Base-by-base conservation (phyloP, 30 jellyfish, hydroid and myxozoan genomes). In the Turritopsis dohrnii region DNA sequence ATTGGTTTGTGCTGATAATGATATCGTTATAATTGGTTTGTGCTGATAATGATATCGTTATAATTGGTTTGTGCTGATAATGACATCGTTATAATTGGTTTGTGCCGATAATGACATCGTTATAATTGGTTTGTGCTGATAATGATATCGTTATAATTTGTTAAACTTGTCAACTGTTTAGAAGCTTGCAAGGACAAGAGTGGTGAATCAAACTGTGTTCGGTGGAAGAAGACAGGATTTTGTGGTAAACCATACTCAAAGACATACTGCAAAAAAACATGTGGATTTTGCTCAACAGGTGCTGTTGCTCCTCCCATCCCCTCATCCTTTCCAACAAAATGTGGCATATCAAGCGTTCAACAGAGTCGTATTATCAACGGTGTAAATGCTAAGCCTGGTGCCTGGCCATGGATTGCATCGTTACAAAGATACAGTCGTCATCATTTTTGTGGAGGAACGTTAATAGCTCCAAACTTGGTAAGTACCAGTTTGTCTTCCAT, bases 371-470 rank as follows among this genome's bases (percentile, higher is more conserved):
- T 69, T 19, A 1, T 69, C 28, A 69, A 69, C 30, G 77, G 77
- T 9, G 77, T 69, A n/a, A 19, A 69, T 69, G 77, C 77, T 69
- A 69, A 69, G 0, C 77, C 77, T 21, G 77, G 77, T 7, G 77
- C 77, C 30, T 69, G 77, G 77, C 77, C 77, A n/a, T 69, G 77
- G 77, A 69, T 69, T n/a, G 77, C 77, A n/a, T 69, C 77, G 9
- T 27, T 69, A n/a, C 77, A 69, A 19, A 69, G 30, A 69, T n/a
- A 69, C 22, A 69, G 30, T 7, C 16, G 22, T 19, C 77, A 69
- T 69, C 30, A 69, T 27, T n/a, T n/a, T n/a, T 69, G 77, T 69
- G 77, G 77, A 69, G 77, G 31, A 1, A 69, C 77, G 16, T 27
- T 69, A n/a, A 23, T 69, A 8, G 9, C 16, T 7, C 77, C 77